Evolutionary conservation across 1,140 invertebrate species (phyloP).

Genomic region (Thereuonema tuberculata): DNA sequence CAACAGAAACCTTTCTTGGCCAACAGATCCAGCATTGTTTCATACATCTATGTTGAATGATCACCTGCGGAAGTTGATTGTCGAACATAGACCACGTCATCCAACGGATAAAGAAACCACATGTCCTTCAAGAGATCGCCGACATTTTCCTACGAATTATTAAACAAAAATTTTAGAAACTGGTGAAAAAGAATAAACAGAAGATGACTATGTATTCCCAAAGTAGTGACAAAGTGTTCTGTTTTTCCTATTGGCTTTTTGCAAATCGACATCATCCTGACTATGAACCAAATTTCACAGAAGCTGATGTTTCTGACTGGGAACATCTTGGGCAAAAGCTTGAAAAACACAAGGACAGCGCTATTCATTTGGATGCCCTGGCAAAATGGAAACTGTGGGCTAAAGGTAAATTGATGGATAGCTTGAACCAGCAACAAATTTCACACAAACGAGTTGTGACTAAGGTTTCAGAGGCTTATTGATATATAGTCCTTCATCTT

Average conservation of each 20-base stretch:
- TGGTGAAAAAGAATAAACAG: not conserved
- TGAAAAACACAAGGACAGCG: not conserved
- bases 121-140: not conserved
- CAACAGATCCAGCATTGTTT: too few relatives aligned
- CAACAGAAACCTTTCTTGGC: not conserved
- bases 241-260: not conserved
- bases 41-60: too few relatives aligned
- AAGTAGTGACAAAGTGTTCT: not conserved
- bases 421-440: too few relatives aligned
- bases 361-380: too few relatives aligned
- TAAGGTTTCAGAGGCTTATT: not conserved
- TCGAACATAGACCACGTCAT: not conserved
- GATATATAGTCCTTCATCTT: not conserved
- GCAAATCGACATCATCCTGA: too few relatives aligned
- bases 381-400: too few relatives aligned
- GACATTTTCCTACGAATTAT: not conserved
- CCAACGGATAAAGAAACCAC: not conserved
- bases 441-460: too few relatives aligned
- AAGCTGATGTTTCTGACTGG: not conserved
- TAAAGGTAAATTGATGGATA: too few relatives aligned
- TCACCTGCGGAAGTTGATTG: too few relatives aligned
- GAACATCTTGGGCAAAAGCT: too few relatives aligned
- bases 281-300: too few relatives aligned
- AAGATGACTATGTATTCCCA: not conserved
- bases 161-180: not conserved